A percentile compares a stretch with the other conserved stretches of the same genome.
Evolutionary conservation across 2,113 vertebrate species (phyloP).

Genomic region (Regulus satrapa): DNA sequence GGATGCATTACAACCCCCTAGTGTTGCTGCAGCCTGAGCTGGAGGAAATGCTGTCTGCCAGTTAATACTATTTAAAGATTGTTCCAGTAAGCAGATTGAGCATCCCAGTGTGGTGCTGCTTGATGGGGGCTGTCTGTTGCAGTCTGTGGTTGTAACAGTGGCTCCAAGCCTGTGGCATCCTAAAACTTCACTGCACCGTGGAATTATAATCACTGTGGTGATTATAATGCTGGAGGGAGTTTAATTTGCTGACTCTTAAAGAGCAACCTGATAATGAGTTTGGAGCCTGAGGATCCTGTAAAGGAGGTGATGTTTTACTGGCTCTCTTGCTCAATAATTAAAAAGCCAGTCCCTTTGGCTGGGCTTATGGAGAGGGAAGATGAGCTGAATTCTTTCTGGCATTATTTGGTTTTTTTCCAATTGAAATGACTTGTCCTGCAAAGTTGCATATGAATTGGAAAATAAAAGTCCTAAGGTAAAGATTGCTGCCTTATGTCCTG

Average conservation of each 20-base stretch:
- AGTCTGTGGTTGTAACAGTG: neutral
- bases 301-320: neutral
- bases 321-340: neutral
- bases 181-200: neutral
- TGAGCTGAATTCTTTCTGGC: neutral
- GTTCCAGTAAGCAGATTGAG: constrained; percentile 15
- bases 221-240: neutral
- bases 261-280: constrained; percentile 23
- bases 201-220: neutral
- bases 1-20: neutral
- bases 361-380: neutral
- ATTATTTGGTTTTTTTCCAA: neutral
- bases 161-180: neutral
- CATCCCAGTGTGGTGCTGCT: neutral
- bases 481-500: neutral
- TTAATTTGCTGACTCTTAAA: constrained; percentile 13
- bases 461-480: neutral
- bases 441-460: neutral
- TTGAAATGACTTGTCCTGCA: neutral
- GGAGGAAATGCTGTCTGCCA: neutral
- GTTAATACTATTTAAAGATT: constrained; percentile 38
- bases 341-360: neutral
- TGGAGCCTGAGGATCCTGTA: constrained; percentile 6
- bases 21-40: neutral
- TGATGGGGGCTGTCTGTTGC: neutral